A percentile compares a stretch with the other conserved stretches of the same genome.
Conservation (phyloP, 2,888 invertebrate genomes). For the Furcula furcula region DNA sequence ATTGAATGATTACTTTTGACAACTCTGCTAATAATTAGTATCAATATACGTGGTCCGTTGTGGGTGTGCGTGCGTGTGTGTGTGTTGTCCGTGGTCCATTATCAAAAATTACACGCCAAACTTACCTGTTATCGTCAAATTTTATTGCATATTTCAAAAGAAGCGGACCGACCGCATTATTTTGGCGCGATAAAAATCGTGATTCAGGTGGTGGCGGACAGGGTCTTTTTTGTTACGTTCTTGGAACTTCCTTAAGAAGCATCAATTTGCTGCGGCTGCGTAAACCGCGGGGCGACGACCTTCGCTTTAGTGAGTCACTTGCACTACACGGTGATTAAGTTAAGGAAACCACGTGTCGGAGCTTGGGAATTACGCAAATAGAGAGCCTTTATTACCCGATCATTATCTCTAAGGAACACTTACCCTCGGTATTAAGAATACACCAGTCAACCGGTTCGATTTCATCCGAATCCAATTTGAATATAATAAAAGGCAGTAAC, state of each 20-base stretch:
- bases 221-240: constrained; percentile 45
- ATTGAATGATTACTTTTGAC: no score
- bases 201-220: constrained; percentile 35
- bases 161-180: constrained; percentile 23
- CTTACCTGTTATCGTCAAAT: constrained; percentile 11
- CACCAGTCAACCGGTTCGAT: no score
- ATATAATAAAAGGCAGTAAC: no score
- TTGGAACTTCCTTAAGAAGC: constrained; percentile 51
- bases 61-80: no score
- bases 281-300: constrained; percentile 49
- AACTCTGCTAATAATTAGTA: no score
- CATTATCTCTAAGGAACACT: background rate
- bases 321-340: constrained; percentile 41
- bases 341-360: constrained; percentile 27
- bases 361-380: constrained; percentile 16
- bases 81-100: background rate
- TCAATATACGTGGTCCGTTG: no score
- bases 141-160: constrained; percentile 14
- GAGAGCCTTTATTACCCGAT: constrained; percentile 7
- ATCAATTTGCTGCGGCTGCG: constrained; percentile 49
- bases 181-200: constrained; percentile 40
- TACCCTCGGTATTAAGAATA: no score
- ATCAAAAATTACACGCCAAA: constrained; percentile 3
- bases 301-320: constrained; percentile 48
- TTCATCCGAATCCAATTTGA: no score